Conservation (phyloP, 2,888 invertebrate species). For the Sarcophaga subvicina region DNA sequence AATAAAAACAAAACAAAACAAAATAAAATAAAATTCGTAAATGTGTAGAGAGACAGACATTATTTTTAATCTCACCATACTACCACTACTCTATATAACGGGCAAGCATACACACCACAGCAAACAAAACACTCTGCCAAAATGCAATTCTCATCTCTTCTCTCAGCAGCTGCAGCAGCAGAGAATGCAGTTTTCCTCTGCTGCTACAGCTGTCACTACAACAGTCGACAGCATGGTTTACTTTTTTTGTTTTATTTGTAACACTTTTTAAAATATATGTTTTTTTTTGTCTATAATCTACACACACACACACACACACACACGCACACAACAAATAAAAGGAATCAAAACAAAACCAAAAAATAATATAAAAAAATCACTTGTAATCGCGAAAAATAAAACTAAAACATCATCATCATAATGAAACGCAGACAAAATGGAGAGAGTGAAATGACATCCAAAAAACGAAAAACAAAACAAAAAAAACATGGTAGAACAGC, state of each 20-base stretch:
- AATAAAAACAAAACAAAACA: conserved; percentile 16
- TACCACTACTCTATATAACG: background rate
- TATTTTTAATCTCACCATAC: conserved; percentile 56
- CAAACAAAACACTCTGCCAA: conserved; percentile 26
- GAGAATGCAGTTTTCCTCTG: conserved; percentile 44
- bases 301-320: conserved; percentile 1
- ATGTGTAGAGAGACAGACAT: conserved; percentile 18
- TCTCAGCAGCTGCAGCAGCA: background rate
- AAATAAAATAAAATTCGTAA: conserved; percentile 51
- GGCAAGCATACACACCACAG: conserved; percentile 21
- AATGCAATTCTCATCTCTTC: conserved; percentile 52
- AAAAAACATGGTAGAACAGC: conserved; percentile 32
- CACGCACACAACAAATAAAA: conserved; percentile 16
- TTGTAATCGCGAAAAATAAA: conserved; percentile 71
- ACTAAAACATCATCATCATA: conserved; percentile 63
- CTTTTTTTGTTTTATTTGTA: conserved; percentile 63
- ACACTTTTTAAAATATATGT: conserved; percentile 50
- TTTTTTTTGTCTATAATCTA: background rate
- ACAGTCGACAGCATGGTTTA: conserved; percentile 54
- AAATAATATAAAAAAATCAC: conserved; percentile 64
- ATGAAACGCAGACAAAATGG: conserved; percentile 69
- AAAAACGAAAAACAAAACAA: conserved; percentile 59
- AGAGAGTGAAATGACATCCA: conserved; percentile 80
- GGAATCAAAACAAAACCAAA: conserved; percentile 65
- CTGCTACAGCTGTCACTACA: background rate